Percentiles rank a stretch among this genome's conserved stretches.
Conservation (phyloP, 2,888 invertebrate species). For the Drosophila paranaensis region DNA sequence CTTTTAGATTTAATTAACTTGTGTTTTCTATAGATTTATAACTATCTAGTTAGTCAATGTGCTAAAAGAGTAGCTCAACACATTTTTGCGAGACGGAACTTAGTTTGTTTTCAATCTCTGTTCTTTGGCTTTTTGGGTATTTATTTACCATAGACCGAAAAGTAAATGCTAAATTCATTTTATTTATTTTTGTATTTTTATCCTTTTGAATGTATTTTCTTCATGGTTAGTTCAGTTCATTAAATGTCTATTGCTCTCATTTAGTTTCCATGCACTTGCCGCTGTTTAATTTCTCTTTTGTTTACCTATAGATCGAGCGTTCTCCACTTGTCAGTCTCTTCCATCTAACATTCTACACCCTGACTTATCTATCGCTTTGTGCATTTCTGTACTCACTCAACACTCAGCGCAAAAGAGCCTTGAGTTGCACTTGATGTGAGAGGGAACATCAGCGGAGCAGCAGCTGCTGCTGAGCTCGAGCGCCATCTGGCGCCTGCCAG, state of each 20-base stretch:
- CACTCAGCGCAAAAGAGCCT: conserved; percentile 25
- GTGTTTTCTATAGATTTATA: neutral
- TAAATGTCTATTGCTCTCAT: neutral
- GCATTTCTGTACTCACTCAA: conserved; percentile 19
- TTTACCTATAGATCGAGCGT: neutral
- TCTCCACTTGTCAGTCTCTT: neutral
- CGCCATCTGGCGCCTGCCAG: conserved; percentile 32
- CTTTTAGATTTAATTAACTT: neutral
- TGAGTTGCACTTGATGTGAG: conserved; percentile 43
- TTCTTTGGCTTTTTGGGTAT: too few species aligned
- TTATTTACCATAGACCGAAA: too few species aligned
- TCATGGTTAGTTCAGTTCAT: too few species aligned
- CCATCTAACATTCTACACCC: neutral
- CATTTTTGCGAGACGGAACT: too few species aligned
- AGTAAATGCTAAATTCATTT: too few species aligned
- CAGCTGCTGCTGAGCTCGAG: conserved; percentile 17
- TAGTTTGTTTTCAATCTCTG: too few species aligned
- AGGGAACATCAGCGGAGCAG: conserved; percentile 28
- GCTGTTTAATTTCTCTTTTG: neutral
- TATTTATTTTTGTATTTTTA: neutral
- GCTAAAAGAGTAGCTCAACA: too few species aligned
- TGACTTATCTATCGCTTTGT: conserved; percentile 38
- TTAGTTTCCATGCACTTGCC: too few species aligned
- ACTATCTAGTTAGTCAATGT: too few species aligned
- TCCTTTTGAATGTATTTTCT: too few species aligned